phyloP scores from a whole-genome alignment of 2,113 vertebrate species.

The Todiramphus chloris region DNA sequence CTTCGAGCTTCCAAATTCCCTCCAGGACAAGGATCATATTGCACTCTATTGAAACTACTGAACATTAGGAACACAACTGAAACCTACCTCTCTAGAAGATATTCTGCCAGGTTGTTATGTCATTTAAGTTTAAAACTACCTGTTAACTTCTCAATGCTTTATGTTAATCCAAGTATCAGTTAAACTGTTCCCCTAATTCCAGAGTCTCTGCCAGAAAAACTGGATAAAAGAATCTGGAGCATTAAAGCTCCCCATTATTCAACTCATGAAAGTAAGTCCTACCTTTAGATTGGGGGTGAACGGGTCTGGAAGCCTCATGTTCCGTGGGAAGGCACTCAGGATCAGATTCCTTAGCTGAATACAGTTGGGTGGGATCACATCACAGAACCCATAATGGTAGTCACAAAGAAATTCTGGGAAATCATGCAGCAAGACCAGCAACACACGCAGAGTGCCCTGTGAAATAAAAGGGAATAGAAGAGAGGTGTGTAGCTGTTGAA shows the following conservation, averaged over 20 bases:
- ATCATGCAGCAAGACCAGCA: constrained; percentile 95
- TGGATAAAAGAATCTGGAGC: neutral
- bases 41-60: neutral
- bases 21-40: neutral
- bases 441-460: constrained; percentile 95
- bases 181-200: neutral
- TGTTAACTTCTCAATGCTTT: neutral
- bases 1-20: neutral
- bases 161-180: neutral
- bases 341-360: constrained; percentile 99
- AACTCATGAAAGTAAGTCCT: neutral
- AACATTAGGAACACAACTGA: neutral
- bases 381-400: constrained; percentile 99
- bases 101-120: neutral
- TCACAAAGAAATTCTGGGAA: constrained; percentile 99
- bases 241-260: neutral
- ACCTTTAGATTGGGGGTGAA: constrained; percentile 99
- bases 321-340: constrained; percentile 99
- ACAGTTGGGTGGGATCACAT: constrained; percentile 98
- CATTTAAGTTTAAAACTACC: neutral
- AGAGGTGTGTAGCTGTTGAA: neutral
- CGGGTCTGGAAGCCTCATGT: constrained; percentile 99
- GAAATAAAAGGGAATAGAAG: neutral
- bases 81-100: neutral
- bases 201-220: neutral